Evolutionary conservation across 2,797 vertebrate species (phyloP).

Genomic region (Coregonus suidteri): DNA sequence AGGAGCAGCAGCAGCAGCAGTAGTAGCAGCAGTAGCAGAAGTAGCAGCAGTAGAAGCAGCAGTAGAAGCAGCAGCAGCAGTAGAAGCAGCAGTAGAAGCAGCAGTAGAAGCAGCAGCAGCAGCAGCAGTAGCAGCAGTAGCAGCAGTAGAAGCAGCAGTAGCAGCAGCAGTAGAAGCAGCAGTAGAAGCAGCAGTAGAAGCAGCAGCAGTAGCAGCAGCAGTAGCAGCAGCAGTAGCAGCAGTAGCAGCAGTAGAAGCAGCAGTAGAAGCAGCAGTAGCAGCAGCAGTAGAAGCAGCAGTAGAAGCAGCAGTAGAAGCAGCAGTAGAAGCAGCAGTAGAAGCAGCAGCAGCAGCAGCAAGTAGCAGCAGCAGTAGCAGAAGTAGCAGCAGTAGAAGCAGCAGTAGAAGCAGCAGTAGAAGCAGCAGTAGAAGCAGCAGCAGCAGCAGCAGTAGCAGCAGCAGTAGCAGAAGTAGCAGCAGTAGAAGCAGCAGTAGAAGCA

Average conservation of each 20-base stretch:
- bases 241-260: no score
- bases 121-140: fast-evolving
- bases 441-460: no score
- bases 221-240: fast-evolving
- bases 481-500: no score
- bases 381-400: fast-evolving
- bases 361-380: fast-evolving
- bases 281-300: fast-evolving
- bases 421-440: no score
- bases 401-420: fast-evolving
- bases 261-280: no score
- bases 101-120: background rate
- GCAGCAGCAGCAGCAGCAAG: fast-evolving
- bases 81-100: no score
- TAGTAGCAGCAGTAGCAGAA: no score
- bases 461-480: no score
- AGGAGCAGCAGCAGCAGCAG: slow-evolving; percentile 40
- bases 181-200: fast-evolving
- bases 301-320: no score
- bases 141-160: fast-evolving
- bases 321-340: fast-evolving
- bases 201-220: no score
- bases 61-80: no score
- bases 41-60: no score
- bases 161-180: fast-evolving